Evolutionary conservation across 2,113 vertebrate genomes (phyloP), one percentile per base, ranked within the genome.

Genomic region (Budorcas taxicolor): DNA sequence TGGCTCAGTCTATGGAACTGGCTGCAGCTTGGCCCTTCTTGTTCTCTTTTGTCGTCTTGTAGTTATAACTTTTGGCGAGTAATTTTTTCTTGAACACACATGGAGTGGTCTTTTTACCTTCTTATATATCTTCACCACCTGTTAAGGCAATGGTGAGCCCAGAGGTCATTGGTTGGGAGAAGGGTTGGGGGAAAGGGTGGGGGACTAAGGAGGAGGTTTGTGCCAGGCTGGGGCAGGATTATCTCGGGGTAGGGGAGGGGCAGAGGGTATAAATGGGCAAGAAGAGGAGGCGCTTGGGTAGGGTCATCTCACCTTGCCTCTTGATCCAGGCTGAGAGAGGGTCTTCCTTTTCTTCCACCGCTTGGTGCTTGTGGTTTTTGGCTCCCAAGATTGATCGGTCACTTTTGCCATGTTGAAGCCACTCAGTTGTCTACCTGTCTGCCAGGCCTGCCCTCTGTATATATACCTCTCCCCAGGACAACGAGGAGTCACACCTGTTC

Each of bases 401-500:
- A 55, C n/a, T 57, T 93, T 87, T 21, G 94, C 91, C 94, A 97
- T 95, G 53, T 33, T 53, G 57, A 78, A 96, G 92, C 74, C 16
- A 57, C 31, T 53, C 47, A 71, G 31, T 10, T 40, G 40, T 83
- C 80, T 57, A 57, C 11, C 47, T 55, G 52, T 55, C 45, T 47
- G 45, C 55, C 13, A 43, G 23, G 45, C 40, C 7, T 25, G 31
- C 11, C 43, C 50, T 87, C 55, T 11, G 29, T 58, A 9, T 81
- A 40, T 76, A 90, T 45, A 81, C 23, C 81, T 40, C 21, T 50
- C 78, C 27, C 17, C 13, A n/a, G 27, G 58, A 53, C 40, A 78
- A 21, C 45, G 31, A 83, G 19, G 21, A 52, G n/a, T 62, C 71
- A 82, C 6, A 36, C 47, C 36, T 53, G 43, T 67, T 89, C 50